Evolutionary conservation across 2,888 invertebrate species (phyloP), one percentile per base, ranked within the genome.

Genomic region (Melitaea athalia): DNA sequence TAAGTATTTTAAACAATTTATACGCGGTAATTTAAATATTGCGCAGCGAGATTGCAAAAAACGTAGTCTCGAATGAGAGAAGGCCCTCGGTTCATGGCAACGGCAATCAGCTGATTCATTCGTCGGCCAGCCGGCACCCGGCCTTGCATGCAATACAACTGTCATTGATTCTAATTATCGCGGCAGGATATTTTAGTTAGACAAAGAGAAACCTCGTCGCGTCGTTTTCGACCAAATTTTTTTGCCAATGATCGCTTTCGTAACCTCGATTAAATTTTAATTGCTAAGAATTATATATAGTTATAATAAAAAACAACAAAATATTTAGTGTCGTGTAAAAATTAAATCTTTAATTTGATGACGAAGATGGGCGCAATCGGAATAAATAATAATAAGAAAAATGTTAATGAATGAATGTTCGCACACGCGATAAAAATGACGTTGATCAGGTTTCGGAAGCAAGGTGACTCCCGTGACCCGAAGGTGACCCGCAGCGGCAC

Each of bases 381-480:
- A 50, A 12, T 0, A 67, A 55, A 47, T 62, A 47, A 55, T 53
- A 55, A 47, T 61, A 61, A 67, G 66, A 67, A 55, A 52, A 63
- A 65, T 79, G 75, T 59, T 47, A 70, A 70, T 70, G 71, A 80
- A 82, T 80, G 83, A 82, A 85, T 81, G 85, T 86, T 68, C 78
- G 79, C 78, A 78, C 78, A 81, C 77, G 81, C 82, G 85, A 86
- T 87, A 79, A 77, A 74, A 85, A 86, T 84, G 85, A 85, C 83
- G 86, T 83, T 84, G 85, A 87, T 89, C 87, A 84, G 87, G 86
- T 89, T 88, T 88, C 83, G 83, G 88, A 84, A 89, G 80, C 87
- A 91, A 92, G 89, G 91, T 91, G 91, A 91, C 91, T 86, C 84
- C 78, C 75, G 80, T 82, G 89, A 88, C 89, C 89, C 79, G 78